Evolutionary conservation across 2,888 invertebrate species (phyloP).

Genomic region (Athripsodes cinereus): DNA sequence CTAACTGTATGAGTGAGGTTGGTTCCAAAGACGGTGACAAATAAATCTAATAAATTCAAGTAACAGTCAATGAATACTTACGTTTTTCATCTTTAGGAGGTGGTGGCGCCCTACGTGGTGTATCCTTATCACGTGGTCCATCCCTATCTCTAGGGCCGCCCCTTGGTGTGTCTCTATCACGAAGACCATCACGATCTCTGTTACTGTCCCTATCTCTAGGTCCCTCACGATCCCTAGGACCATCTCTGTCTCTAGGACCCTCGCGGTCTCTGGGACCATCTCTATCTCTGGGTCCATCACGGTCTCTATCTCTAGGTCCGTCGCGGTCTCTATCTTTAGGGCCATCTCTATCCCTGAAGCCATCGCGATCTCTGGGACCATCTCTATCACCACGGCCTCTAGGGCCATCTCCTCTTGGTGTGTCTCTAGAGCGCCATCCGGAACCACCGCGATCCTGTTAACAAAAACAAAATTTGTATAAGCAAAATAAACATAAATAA

Average conservation of each 20-base stretch:
- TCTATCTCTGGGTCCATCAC: conserved; percentile 26
- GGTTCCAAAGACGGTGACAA: too few species aligned
- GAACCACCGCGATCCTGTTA: conserved; percentile 3
- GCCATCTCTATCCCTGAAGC: conserved; percentile 16
- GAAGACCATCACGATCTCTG: conserved; percentile 34
- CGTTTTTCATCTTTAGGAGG: conserved; percentile 47
- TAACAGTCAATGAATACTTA: too few species aligned
- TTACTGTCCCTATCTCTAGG: conserved; percentile 35
- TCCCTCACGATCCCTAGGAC: conserved; percentile 30
- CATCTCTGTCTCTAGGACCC: conserved; percentile 30
- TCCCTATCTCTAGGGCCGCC: conserved; percentile 31
- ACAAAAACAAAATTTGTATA: too few species aligned
- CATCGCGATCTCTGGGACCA: conserved; percentile 28
- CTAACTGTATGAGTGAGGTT: too few species aligned
- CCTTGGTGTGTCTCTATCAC: conserved; percentile 31
- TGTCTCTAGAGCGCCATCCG: conserved; percentile 18
- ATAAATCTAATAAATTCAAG: too few species aligned
- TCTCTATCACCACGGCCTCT: conserved; percentile 29
- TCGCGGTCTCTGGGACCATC: conserved; percentile 36
- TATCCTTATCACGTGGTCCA: conserved; percentile 33
- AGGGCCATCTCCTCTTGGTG: conserved; percentile 15
- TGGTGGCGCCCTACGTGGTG: conserved; percentile 34
- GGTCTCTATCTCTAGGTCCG: conserved; percentile 16
- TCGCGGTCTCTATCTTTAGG: conserved; percentile 28
- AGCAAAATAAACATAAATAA: too few species aligned